A percentile compares a stretch with the other conserved stretches of the same genome.
phyloP scores from a whole-genome alignment of 2,797 vertebrate genomes.

The Periophthalmus magnuspinnatus region DNA sequence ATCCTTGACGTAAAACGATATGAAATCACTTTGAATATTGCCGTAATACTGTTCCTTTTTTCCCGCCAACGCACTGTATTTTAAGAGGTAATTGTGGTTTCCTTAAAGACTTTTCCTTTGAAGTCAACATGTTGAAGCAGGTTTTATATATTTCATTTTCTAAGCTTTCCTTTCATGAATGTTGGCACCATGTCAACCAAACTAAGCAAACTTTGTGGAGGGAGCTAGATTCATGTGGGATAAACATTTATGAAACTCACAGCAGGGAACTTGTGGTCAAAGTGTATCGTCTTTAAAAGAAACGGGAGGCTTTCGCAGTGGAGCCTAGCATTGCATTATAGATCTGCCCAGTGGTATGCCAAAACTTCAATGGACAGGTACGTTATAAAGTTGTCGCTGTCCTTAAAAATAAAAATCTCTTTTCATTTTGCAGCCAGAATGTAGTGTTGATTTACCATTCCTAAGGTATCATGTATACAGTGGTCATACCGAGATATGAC shows the following conservation, averaged over 20 bases:
- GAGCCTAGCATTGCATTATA: slow-evolving; percentile 62
- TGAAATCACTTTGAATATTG: background rate
- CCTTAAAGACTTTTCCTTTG: slow-evolving; percentile 43
- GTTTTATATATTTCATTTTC: slow-evolving; percentile 55
- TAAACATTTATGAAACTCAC: slow-evolving; percentile 68
- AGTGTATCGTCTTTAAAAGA: slow-evolving; percentile 67
- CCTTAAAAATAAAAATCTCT: slow-evolving; percentile 26
- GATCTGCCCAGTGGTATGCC: slow-evolving; percentile 52
- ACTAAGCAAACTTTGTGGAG: slow-evolving; percentile 52
- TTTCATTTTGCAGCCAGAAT: slow-evolving; percentile 22
- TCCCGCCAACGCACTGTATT: slow-evolving; percentile 47
- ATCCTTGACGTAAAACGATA: background rate
- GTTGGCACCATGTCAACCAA: slow-evolving; percentile 46
- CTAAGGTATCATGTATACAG: slow-evolving; percentile 18
- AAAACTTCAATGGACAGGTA: slow-evolving; percentile 41
- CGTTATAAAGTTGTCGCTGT: slow-evolving; percentile 36
- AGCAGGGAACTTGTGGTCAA: slow-evolving; percentile 54
- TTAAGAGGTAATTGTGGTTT: slow-evolving; percentile 61
- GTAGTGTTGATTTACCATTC: slow-evolving; percentile 18
- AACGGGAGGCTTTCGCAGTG: slow-evolving; percentile 45
- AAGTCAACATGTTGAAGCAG: slow-evolving; percentile 55
- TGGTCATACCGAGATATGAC: slow-evolving; percentile 20
- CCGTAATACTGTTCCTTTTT: slow-evolving; percentile 13
- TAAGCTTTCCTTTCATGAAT: slow-evolving; percentile 52
- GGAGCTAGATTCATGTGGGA: slow-evolving; percentile 50